Evolutionary conservation across 37 sponge, comb jelly and placozoan genomes (phyloP), one percentile per base, ranked within the genome.

Genomic region (Spongia lamella): DNA sequence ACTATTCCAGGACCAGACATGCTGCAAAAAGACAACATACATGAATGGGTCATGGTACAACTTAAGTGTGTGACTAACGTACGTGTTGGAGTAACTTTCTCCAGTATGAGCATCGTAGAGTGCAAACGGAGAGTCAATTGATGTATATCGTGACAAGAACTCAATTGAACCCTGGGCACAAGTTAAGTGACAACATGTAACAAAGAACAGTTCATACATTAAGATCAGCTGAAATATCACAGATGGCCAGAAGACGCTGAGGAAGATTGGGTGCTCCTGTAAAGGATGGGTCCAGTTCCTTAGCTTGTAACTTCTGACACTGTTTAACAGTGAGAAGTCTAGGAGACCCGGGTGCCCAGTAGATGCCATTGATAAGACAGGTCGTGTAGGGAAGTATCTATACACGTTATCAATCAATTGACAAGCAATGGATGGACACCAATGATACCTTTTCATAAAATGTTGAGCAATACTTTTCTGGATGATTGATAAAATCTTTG

Each of bases 381-480:
- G 94, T 83, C 7, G 82, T 90, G 89, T 88, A 93, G 38, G 94
- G 97, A 35, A 89, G 89, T 39, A 97, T 85, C 93, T 93, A 60
- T 19, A 36, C 30, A 43, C 16, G 57, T 66, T 22, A 29, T 26
- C 6, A 7, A 36, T 26, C 13, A 54, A 32, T 32, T 30, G 7
- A 29, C 34, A 64, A 29, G 7, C 11, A 64, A 64, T 20, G 62
- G 2, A 38, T 5, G 1, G 0, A 1, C 4, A 49, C 62, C n/a
- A n/a, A n/a, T n/a, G n/a, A n/a, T 27, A 87, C 92, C 79, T 87
- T 83, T 13, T 84, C 80, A 7, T 72, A 51, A 62, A 92, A 92
- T 2, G 17, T 76, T 13, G 88, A 69, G 2, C 19, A 47, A 73
- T 90, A 94, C 6, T 59, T 16, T 21, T 83, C 76, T 4, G 88